Base-by-base conservation (phyloP, 2,888 invertebrate species). In the Sussaba pulchella region DNA sequence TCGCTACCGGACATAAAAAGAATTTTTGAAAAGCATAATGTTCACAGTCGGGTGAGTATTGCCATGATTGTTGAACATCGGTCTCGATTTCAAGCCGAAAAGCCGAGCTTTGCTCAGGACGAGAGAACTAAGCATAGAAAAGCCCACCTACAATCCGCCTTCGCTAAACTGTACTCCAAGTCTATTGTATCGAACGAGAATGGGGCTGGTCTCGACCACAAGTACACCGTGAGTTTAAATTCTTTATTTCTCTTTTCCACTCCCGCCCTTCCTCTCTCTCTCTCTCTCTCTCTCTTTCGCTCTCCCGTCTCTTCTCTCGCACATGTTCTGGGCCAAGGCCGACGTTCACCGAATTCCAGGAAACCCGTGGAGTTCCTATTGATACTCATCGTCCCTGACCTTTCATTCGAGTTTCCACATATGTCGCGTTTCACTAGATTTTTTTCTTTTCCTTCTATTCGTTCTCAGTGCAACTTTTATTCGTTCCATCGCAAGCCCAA, bases 131-230 rank as follows among this genome's bases (percentile, higher is more conserved):
- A 31, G n/a, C 39, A 39, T 31, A 12, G 21, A 36, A 19, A 59
- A 59, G 36, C 59, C 59, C 17, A 36, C 24, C 8, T 39, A 17
- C 31, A 31, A 17, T 14, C 1, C 17, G 19, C 19, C 4, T 19
- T 10, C 5, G 10, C 10, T 59, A 24, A 4, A 52, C n/a, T 52
- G 12, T 39, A n/a, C 19, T 41, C 36, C 5, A 17, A 59, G 39
- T 59, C 36, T 31, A 31, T 59, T 59, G 59, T 59, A 59, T 59
- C 59, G 19, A 39, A 59, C 59, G 19, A 19, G 36, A 41, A 17
- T 19, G 59, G 12, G 19, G 19, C 39, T 39, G 31, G 36, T 12
- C 19, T 39, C 31, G 0, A 6, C 31, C 2, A 6, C 36, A 31
- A 59, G 19, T 59, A 59, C 36, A 39, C 8, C 24, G 19, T 9